Base-by-base conservation (phyloP, 1,140 invertebrate species). In the Gonioctena quinquepunctata region DNA sequence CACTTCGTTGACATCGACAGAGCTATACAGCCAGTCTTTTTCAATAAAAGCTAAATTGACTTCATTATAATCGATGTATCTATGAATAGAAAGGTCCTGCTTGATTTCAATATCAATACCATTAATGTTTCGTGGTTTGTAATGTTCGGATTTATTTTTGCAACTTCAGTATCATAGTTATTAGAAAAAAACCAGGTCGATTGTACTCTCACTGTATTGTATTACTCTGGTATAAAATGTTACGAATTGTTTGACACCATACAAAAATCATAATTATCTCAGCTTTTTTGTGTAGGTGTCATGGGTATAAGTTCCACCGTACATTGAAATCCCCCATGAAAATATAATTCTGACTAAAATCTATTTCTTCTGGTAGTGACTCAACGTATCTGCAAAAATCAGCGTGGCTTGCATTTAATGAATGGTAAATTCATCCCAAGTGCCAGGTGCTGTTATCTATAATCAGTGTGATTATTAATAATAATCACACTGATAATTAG, bases 21-120 rank as follows among this genome's bases (percentile, higher is more conserved):
- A n/a, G n/a, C n/a, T n/a, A n/a, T n/a, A 42, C 33, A 42, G 33
- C 33, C 33, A 54, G 50, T 54, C 50, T 54, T 54, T 54, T 54
- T 54, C 50, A 16, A 54, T 54, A 54, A 54, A 16, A 5, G 50
- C 50, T 13, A 54, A 18, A 54, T 16, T 54, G 6, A 54, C 6
- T 54, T 54, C 18, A 54, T 54, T 19, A 54, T 54, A 54, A 19
- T 54, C 50, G 18, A 54, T 54, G 6, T 54, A 6, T 18, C 50
- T 42, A 42, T 42, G n/a, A 8, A 54, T 6, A 54, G 8, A 6
- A 19, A 54, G 18, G 18, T 13, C 18, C 8, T 13, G 8, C 18
- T 16, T 54, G 50, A 11, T 8, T 54, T 6, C 8, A 42, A 6
- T 42, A 42, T 42, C 33, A 42, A n/a, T n/a, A 42, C 33, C 33